Percentiles rank a stretch among this genome's conserved stretches.
Evolutionary conservation across 2,113 vertebrate genomes (phyloP).

Genomic region (Cynocephalus volans): DNA sequence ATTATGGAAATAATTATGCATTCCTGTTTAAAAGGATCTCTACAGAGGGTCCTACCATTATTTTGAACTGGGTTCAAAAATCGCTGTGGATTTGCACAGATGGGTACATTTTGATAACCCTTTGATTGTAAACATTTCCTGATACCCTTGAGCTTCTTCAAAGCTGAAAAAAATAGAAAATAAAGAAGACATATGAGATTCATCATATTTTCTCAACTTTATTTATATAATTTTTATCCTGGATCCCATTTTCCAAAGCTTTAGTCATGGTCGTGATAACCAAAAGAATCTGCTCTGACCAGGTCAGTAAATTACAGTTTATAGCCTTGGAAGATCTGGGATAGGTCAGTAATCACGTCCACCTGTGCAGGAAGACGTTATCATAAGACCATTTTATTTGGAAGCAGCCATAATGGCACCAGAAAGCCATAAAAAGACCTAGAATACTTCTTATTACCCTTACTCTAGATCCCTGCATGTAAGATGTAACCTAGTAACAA

Average conservation of each 20-base stretch:
- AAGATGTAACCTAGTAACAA: too few relatives aligned
- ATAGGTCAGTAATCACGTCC: too few relatives aligned
- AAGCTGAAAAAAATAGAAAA: slow-evolving; percentile 32
- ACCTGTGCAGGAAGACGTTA: too few relatives aligned
- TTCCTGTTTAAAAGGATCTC: slow-evolving; percentile 16
- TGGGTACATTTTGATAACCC: slow-evolving; percentile 6
- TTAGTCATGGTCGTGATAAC: not conserved
- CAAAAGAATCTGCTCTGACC: too few relatives aligned
- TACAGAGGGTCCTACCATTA: not conserved
- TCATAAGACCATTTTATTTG: too few relatives aligned
- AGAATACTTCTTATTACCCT: too few relatives aligned
- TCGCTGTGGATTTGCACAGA: slow-evolving; percentile 1
- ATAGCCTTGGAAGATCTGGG: too few relatives aligned
- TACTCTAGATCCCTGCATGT: too few relatives aligned
- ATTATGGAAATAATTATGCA: not conserved
- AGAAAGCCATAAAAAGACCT: too few relatives aligned
- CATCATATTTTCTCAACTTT: slow-evolving; percentile 41
- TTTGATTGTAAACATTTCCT: slow-evolving; percentile 55
- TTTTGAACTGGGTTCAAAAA: slow-evolving; percentile 61
- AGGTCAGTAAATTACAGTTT: too few relatives aligned
- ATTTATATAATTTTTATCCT: slow-evolving; percentile 36
- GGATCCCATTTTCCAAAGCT: slow-evolving; percentile 29
- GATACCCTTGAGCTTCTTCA: slow-evolving; percentile 34
- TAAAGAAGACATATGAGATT: slow-evolving; percentile 47
- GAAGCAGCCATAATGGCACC: too few relatives aligned